phyloP scores from a whole-genome alignment of 2,113 vertebrate genomes.

The Litocranius walleri region DNA sequence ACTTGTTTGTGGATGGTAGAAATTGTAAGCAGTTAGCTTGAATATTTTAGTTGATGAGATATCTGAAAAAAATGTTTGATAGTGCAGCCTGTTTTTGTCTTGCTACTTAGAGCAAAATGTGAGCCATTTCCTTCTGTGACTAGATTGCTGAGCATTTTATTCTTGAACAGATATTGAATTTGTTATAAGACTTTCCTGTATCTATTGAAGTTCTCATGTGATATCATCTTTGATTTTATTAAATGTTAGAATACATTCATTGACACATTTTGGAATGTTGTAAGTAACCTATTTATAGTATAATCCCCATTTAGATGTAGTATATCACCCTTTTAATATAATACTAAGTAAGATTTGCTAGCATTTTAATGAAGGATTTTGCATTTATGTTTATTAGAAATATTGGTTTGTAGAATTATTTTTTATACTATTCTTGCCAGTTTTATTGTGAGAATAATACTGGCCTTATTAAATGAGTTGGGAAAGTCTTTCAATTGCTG shows the following conservation, averaged over 20 bases:
- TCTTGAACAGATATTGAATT: neutral
- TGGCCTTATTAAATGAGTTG: neutral
- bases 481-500: neutral
- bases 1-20: neutral
- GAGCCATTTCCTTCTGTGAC: neutral
- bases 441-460: neutral
- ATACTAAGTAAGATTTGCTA: neutral
- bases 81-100: neutral
- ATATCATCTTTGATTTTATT: neutral
- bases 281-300: neutral
- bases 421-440: neutral
- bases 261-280: neutral
- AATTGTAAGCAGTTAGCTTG: neutral
- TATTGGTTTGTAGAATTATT: neutral
- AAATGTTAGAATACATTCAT: neutral
- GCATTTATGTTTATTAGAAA: too few relatives aligned
- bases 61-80: neutral
- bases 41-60: neutral
- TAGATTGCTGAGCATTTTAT: neutral
- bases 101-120: neutral
- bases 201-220: neutral
- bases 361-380: neutral
- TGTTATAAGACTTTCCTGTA: neutral
- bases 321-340: neutral
- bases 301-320: neutral